Percentiles rank a stretch among this genome's conserved stretches.
phyloP scores from a whole-genome alignment of 2,888 invertebrate species.

The Aspidapion aeneum region DNA sequence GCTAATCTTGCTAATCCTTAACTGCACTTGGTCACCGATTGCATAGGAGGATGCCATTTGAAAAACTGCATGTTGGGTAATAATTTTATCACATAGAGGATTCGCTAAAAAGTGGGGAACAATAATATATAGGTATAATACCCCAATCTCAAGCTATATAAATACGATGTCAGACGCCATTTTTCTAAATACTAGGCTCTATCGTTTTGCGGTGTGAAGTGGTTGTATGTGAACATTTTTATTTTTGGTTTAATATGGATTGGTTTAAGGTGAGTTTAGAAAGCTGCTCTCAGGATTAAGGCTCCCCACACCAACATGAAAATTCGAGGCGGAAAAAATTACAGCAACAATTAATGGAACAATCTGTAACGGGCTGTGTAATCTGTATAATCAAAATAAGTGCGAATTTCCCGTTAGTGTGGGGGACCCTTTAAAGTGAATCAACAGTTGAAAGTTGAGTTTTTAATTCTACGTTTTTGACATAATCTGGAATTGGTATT shows the following conservation, averaged over 20 bases:
- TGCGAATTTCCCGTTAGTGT: too few relatives aligned
- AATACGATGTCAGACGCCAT: not conserved
- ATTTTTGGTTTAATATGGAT: slow-evolving; percentile 26
- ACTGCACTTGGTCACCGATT: slow-evolving; percentile 32
- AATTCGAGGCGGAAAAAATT: too few relatives aligned
- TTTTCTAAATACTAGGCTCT: slow-evolving; percentile 1
- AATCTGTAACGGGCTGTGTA: too few relatives aligned
- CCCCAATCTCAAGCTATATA: slow-evolving; percentile 1
- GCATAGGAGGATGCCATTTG: slow-evolving; percentile 40
- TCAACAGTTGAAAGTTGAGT: too few relatives aligned
- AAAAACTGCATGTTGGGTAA: slow-evolving; percentile 34
- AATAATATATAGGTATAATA: slow-evolving; percentile 21
- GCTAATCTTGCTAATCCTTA: too few relatives aligned
- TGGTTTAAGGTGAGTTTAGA: slow-evolving; percentile 31
- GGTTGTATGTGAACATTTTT: not conserved
- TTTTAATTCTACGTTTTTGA: too few relatives aligned
- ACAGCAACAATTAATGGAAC: too few relatives aligned
- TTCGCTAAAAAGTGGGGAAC: slow-evolving; percentile 38
- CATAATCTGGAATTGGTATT: too few relatives aligned
- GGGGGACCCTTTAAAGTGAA: too few relatives aligned
- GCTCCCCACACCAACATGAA: not conserved
- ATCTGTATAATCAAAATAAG: too few relatives aligned
- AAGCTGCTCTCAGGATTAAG: not conserved
- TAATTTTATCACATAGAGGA: slow-evolving; percentile 39
- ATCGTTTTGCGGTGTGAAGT: not conserved